Evolutionary conservation across 2,113 vertebrate species (phyloP).

Genomic region (Nipponia nippon): DNA sequence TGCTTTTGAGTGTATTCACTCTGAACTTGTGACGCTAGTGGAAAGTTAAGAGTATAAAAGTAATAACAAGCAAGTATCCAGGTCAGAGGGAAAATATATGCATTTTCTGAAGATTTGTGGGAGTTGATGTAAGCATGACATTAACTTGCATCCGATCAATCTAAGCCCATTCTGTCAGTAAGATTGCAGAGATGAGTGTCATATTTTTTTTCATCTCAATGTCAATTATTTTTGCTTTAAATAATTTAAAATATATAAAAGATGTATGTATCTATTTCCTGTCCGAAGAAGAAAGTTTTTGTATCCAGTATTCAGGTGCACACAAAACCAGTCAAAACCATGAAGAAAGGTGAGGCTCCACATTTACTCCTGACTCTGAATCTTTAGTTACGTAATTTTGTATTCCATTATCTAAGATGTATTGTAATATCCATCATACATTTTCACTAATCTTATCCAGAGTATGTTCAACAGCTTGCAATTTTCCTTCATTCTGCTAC

Average conservation of each 20-base stretch:
- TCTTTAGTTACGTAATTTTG: not conserved
- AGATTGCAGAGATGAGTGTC: not conserved
- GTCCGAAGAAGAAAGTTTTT: not conserved
- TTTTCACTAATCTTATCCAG: not conserved
- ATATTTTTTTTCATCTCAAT: not conserved
- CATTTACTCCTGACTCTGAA: not conserved
- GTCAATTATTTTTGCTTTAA: not conserved
- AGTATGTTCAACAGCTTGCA: not conserved
- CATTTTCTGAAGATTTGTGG: not conserved
- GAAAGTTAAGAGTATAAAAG: not conserved
- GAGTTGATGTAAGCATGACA: not conserved
- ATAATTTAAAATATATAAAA: not conserved
- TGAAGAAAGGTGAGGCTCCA: not conserved
- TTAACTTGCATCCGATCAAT: not conserved
- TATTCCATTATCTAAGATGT: not conserved
- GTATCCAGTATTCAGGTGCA: not conserved
- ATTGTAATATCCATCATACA: not conserved
- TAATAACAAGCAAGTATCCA: not conserved
- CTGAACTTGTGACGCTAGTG: not conserved
- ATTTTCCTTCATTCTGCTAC: not conserved
- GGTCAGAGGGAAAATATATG: not conserved
- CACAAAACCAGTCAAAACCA: not conserved
- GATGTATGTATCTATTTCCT: not conserved
- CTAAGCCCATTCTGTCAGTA: not conserved
- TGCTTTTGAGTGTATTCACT: not conserved